These are phyloP conservation scores for Bedellia somnulentella DNA, from an alignment of 2,888 invertebrate genomes.

Conservation along the genomic window DNA sequence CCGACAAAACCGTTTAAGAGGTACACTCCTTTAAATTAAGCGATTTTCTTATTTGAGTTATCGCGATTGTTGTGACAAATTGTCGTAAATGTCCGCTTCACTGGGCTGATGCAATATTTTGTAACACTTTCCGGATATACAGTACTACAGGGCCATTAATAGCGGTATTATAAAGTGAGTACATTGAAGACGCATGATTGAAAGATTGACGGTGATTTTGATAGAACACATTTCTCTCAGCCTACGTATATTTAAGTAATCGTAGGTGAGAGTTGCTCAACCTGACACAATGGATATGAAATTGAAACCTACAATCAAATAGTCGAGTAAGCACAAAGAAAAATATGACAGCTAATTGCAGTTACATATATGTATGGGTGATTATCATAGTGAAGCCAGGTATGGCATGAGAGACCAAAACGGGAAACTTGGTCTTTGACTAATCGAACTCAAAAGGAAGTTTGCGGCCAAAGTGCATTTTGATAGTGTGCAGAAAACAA, in stretches of 20 bases:
- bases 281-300: too few species aligned
- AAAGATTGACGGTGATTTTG: too few species aligned
- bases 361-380: conserved; percentile 36
- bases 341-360: conserved; percentile 44
- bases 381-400: conserved; percentile 37
- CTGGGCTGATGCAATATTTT: too few species aligned
- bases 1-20: background rate
- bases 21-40: conserved; percentile 1
- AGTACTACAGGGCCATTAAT: too few species aligned
- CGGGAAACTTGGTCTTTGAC: conserved; percentile 50
- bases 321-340: conserved; percentile 32
- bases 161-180: too few species aligned
- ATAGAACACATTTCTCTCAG: too few species aligned
- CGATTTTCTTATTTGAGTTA: conserved; percentile 1
- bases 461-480: conserved; percentile 3
- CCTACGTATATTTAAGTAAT: too few species aligned
- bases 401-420: conserved; percentile 26
- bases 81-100: too few species aligned
- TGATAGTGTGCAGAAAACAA: background rate
- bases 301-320: conserved; percentile 32
- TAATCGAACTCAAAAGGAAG: conserved; percentile 36
- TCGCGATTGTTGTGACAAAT: background rate
- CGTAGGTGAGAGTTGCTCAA: too few species aligned
- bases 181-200: too few species aligned
- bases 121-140: too few species aligned